These are phyloP conservation scores for Lucilia cuprina DNA, from an alignment of 1,140 invertebrate genomes.

Conservation along the genomic window DNA sequence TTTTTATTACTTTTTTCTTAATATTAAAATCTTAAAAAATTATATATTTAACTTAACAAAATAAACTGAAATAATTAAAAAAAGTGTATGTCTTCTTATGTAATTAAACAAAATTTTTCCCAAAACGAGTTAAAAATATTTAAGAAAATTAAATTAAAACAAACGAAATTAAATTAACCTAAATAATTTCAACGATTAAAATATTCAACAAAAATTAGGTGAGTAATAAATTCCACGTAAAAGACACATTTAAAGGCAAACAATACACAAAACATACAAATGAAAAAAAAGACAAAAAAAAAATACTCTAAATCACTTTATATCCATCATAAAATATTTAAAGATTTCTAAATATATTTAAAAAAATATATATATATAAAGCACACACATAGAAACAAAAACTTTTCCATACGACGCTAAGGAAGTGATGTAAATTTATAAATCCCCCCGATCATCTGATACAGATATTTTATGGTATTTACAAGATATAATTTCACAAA, in stretches of 20 bases:
- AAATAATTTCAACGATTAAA: not conserved
- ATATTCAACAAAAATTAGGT: not conserved
- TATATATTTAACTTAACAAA: no score
- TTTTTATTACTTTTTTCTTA: no score
- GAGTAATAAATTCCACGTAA: not conserved
- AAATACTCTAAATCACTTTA: constrained; percentile 3
- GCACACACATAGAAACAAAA: not conserved
- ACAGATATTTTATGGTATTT: not conserved
- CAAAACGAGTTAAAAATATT: no score
- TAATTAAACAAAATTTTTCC: no score
- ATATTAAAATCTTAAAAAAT: no score
- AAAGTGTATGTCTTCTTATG: no score
- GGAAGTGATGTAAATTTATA: not conserved
- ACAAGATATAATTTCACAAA: not conserved
- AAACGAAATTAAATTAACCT: not conserved
- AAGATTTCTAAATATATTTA: not conserved
- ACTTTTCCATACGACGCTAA: not conserved
- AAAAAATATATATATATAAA: not conserved
- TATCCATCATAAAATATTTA: constrained; percentile 11
- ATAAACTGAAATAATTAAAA: no score
- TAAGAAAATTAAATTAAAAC: no score
- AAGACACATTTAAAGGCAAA: not conserved
- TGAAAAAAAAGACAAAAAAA: not conserved
- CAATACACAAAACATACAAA: no score
- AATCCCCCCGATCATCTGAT: not conserved